Percentiles rank a stretch among this genome's conserved stretches.
Evolutionary conservation across 2,113 vertebrate species (phyloP).

Genomic region (Hippolais icterina): DNA sequence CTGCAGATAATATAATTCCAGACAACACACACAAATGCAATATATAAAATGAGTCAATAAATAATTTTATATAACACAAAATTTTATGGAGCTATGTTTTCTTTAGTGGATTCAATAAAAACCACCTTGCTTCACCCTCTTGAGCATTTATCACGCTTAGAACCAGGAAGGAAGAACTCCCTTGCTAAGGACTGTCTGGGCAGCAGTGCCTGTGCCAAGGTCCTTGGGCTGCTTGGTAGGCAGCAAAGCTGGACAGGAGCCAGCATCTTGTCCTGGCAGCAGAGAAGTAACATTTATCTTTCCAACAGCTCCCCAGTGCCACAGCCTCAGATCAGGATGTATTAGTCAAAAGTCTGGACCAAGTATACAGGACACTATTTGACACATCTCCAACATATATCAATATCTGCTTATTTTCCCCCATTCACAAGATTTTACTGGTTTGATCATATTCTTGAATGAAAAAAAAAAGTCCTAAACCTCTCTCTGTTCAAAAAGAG

Average conservation of each 20-base stretch:
- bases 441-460: background rate
- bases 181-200: background rate
- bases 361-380: background rate
- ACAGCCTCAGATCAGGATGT: background rate
- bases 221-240: background rate
- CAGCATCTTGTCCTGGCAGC: background rate
- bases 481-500: background rate
- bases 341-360: background rate
- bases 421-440: background rate
- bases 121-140: background rate
- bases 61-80: background rate
- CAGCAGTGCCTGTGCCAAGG: background rate
- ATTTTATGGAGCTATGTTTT: background rate
- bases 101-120: background rate
- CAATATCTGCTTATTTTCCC: background rate
- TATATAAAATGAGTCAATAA: background rate
- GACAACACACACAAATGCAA: background rate
- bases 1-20: background rate
- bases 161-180: background rate
- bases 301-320: background rate
- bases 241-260: fast-evolving
- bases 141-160: background rate
- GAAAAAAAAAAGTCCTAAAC: background rate
- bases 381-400: background rate
- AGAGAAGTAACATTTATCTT: background rate